Base-by-base conservation (phyloP, 2,888 invertebrate species). In the Agrochola litura region DNA sequence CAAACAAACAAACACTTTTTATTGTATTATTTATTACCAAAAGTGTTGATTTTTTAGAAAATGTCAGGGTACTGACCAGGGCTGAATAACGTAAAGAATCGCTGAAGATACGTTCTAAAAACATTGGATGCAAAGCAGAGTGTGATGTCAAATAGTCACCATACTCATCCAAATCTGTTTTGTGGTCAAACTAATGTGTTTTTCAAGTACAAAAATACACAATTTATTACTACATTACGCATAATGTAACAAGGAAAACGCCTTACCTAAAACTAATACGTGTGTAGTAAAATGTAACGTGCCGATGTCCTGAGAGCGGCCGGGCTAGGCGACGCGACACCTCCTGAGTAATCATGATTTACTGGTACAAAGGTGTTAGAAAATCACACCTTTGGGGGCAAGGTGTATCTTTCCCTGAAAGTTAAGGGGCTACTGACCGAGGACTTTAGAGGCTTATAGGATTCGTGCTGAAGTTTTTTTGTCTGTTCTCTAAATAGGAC, bases 341-440 rank as follows among this genome's bases (percentile, higher is more conserved):
- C 83, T 85, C 75, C 65, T 79, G 5, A 41, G 49, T 70, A 79
- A 70, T 75, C 83, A 82, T 84, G 86, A 70, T 43, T 19, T 79
- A 67, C 86, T 84, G 72, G 84, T 85, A 85, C 85, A 10, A 37
- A 43, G 43, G 72, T 69, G 68, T 52, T 60, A 60, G 49, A 71
- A 80, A 43, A 73, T 63, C 49, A 43, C 75, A 79, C 81, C 79
- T 77, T 63, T 68, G 52, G 52, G 56, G 10, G 41, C 8, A 37
- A 67, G 30, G 22, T 56, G 46, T 46, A n/a, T 43, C 52, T 46
- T 52, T 52, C 5, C 8, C 9, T 65, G 10, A 65, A 67, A 25
- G 37, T 60, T 5, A 16, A 46, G 54, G 25, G 22, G 61, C 30
- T 30, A 16, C 46, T 63, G 61, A 22, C 67, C 61, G 41, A 49